Conservation (phyloP, 2,888 invertebrate genomes). For the Nipponacmea schrenckii region DNA sequence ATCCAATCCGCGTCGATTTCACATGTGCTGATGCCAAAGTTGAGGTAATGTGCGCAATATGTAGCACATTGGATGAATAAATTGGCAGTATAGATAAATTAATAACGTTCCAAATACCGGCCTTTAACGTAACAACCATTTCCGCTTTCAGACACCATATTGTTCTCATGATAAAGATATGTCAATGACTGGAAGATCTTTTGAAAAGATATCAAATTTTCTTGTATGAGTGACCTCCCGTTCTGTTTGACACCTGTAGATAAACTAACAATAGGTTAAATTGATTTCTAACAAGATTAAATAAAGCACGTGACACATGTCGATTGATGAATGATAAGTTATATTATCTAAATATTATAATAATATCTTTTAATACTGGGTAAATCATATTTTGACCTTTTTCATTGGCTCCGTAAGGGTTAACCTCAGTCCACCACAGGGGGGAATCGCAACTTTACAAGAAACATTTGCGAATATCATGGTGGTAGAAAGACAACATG, state of each 20-base stretch:
- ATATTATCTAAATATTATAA: too few relatives aligned
- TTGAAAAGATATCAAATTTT: background rate
- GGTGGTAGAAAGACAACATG: too few relatives aligned
- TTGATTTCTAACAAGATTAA: too few relatives aligned
- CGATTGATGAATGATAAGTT: background rate
- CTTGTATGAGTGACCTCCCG: background rate
- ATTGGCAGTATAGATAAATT: constrained; percentile 16
- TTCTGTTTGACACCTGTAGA: constrained; percentile 4
- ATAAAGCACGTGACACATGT: background rate
- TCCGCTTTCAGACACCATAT: background rate
- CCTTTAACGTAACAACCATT: constrained; percentile 15
- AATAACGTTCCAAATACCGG: constrained; percentile 16
- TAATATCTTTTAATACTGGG: too few relatives aligned
- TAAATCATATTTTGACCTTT: too few relatives aligned
- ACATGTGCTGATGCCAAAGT: constrained; percentile 5
- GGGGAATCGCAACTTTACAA: too few relatives aligned
- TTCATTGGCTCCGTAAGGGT: too few relatives aligned
- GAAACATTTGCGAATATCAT: too few relatives aligned
- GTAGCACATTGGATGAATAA: constrained; percentile 8
- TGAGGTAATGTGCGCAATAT: constrained; percentile 10
- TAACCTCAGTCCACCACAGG: too few relatives aligned
- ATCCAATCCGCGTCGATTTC: background rate
- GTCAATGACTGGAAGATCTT: constrained; percentile 1
- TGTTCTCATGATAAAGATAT: constrained; percentile 2
- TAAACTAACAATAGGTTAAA: background rate